A percentile compares a stretch with the other conserved stretches of the same genome.
These are phyloP conservation scores for Molossus alvarezi DNA, from an alignment of 2,797 vertebrate species.

Conservation along the genomic window DNA sequence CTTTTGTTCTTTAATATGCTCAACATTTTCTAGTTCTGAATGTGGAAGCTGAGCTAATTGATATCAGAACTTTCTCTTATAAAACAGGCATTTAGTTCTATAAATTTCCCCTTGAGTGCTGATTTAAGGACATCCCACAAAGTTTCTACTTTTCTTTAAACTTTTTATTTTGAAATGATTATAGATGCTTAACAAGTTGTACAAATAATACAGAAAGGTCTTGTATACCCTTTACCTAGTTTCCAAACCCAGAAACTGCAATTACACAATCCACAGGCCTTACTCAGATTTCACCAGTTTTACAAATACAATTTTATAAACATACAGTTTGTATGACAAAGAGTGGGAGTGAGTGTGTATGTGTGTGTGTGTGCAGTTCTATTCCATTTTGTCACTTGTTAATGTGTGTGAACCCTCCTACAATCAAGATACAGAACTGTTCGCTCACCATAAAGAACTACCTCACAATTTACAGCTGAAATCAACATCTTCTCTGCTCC, in stretches of 20 bases:
- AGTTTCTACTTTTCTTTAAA: slow-evolving; percentile 1
- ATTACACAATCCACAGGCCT: not conserved
- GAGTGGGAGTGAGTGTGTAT: not conserved
- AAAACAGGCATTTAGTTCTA: not conserved
- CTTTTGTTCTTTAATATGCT: not conserved
- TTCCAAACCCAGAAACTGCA: not conserved
- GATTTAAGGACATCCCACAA: not conserved
- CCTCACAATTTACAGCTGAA: not conserved
- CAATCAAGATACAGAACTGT: not conserved
- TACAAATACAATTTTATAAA: not conserved
- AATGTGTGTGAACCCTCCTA: not conserved
- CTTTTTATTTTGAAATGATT: slow-evolving; percentile 34
- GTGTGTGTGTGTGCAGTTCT: not conserved
- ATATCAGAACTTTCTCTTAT: not conserved
- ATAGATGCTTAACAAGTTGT: not conserved
- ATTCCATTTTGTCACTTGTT: not conserved
- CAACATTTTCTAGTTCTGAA: not conserved
- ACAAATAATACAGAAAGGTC: not conserved
- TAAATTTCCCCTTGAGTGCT: not conserved
- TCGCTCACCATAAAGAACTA: not conserved
- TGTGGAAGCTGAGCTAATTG: not conserved
- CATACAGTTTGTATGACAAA: not conserved
- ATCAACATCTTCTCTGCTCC: not conserved
- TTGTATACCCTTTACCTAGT: not conserved
- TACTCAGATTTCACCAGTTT: not conserved